These are phyloP conservation scores for Acanthiza pusilla DNA, from an alignment of 2,797 vertebrate species.

Conservation along the genomic window DNA sequence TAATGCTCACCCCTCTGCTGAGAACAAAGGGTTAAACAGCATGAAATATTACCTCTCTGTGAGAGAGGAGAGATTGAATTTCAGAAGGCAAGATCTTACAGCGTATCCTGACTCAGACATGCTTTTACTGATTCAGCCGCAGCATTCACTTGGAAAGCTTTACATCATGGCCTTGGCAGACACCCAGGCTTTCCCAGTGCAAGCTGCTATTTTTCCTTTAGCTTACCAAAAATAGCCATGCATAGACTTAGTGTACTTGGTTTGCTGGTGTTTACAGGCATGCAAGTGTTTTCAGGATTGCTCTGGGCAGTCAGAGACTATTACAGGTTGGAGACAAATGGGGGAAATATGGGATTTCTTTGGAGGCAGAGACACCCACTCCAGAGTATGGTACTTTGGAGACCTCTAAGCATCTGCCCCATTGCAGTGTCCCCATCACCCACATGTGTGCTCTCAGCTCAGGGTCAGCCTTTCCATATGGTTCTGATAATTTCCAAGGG, in stretches of 20 bases:
- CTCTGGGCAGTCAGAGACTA: conserved; percentile 47
- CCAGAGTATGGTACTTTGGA: not conserved
- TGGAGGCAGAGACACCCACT: not conserved
- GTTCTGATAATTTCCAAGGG: not conserved
- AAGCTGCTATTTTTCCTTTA: conserved; percentile 75
- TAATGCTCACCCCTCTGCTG: not conserved
- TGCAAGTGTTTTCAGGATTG: conserved; percentile 49
- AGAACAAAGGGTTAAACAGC: not conserved
- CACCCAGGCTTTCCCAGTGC: conserved; percentile 69
- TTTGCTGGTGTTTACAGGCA: conserved; percentile 66
- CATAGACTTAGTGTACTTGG: conserved; percentile 69
- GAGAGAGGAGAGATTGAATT: conserved; percentile 32
- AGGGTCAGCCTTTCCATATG: not conserved
- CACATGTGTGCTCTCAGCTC: not conserved
- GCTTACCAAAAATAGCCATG: conserved; percentile 73
- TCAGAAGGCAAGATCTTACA: conserved; percentile 41
- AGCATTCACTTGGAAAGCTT: conserved; percentile 71
- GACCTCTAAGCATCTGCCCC: not conserved
- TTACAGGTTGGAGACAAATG: not conserved
- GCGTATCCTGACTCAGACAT: conserved; percentile 59
- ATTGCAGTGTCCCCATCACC: not conserved
- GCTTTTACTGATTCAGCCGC: conserved; percentile 71
- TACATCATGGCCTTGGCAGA: conserved; percentile 72
- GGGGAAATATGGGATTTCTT: not conserved
- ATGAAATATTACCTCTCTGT: conserved; percentile 15